Conservation (phyloP, 2,888 invertebrate species). For the Coronaproctus castanopsis region DNA sequence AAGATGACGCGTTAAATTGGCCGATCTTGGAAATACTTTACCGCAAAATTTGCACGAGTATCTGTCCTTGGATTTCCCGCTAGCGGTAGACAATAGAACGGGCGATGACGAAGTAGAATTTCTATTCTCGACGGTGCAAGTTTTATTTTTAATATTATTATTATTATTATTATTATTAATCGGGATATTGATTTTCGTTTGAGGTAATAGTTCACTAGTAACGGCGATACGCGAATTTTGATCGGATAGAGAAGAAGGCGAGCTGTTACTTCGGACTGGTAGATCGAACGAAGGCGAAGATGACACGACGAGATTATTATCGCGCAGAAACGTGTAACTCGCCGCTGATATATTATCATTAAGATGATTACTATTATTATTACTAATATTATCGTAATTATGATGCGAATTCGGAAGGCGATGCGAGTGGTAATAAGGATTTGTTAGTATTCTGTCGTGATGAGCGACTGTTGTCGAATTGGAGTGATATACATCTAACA, state of each 20-base stretch:
- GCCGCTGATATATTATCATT: background rate
- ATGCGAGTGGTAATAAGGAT: background rate
- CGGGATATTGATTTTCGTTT: too few species aligned
- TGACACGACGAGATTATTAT: background rate
- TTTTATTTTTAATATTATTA: background rate
- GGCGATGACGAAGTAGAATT: background rate
- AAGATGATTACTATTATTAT: too few species aligned
- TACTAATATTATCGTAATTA: too few species aligned
- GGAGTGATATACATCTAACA: constrained; percentile 42
- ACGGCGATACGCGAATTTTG: background rate
- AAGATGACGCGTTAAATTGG: constrained; percentile 87
- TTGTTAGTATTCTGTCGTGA: background rate
- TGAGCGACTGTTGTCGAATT: constrained; percentile 36
- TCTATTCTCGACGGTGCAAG: background rate
- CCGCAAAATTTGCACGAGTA: constrained; percentile 97
- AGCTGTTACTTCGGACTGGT: too few species aligned
- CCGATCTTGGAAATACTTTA: constrained; percentile 89
- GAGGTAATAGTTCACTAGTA: background rate
- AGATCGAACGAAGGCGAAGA: too few species aligned
- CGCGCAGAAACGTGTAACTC: constrained; percentile 6
- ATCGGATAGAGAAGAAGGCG: background rate
- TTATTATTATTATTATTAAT: background rate
- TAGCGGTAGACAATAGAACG: constrained; percentile 16
- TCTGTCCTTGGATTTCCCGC: constrained; percentile 46
- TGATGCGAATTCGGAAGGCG: background rate